Evolutionary conservation across 2,888 invertebrate species (phyloP).

Genomic region (Reticulitermes lucifugus): DNA sequence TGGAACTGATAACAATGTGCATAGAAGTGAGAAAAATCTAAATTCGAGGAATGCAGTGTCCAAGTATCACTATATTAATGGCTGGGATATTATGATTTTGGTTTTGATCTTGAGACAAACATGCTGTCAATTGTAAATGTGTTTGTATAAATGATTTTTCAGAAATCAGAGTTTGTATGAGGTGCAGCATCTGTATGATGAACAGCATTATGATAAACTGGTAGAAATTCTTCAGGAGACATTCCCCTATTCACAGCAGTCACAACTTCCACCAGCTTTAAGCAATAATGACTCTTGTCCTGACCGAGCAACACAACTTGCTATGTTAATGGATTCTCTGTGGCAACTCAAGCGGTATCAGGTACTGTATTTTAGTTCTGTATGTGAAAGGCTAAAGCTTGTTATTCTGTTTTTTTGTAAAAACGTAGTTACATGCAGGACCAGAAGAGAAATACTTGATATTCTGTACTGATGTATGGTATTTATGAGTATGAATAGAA

Average conservation of each 20-base stretch:
- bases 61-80: slow-evolving; percentile 24
- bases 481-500: no score
- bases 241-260: slow-evolving; percentile 68
- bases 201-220: slow-evolving; percentile 74
- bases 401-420: no score
- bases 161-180: slow-evolving; percentile 70
- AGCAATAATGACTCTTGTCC: slow-evolving; percentile 55
- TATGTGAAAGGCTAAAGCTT: no score
- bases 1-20: no score
- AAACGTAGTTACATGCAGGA: no score
- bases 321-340: slow-evolving; percentile 74
- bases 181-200: slow-evolving; percentile 74
- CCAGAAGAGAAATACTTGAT: no score
- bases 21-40: no score
- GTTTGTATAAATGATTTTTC: slow-evolving; percentile 47
- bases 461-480: no score
- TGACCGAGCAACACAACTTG: slow-evolving; percentile 66
- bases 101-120: slow-evolving; percentile 19
- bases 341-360: slow-evolving; percentile 71
- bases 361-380: slow-evolving; percentile 54
- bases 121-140: not conserved
- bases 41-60: no score
- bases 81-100: not conserved
- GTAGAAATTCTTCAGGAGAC: slow-evolving; percentile 76
- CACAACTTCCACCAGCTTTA: not conserved